Evolutionary conservation across 30 jellyfish, hydroid and myxozoan species (phyloP), one percentile per base, ranked within the genome.

Genomic region (Aurelia coerulea): DNA sequence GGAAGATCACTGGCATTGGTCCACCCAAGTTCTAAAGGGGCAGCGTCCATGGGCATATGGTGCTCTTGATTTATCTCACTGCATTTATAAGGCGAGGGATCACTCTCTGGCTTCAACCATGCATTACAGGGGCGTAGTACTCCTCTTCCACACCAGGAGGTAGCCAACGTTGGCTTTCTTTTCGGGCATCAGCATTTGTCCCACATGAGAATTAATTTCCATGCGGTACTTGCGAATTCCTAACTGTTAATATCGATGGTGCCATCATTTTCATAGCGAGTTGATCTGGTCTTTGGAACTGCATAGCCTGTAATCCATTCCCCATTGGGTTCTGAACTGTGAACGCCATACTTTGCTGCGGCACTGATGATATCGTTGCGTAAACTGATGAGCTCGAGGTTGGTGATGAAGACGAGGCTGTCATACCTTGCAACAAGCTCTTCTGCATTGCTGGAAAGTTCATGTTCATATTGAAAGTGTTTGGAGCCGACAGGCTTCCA

Each of bases 191-290:
- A 46, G 56, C 56, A 46, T 7, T 46, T 14, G 2, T 9, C 12
- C 56, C 56, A 46, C 56, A 6, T 6, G 12, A 46, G 14, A 46
- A 46, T 76, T 71, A 92, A 76, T 92, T 92, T 31, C 98, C 98
- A 59, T 76, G 98, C n/a, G 96, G 94, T 42, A 88, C 98, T 32
- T 86, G 97, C n/a, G 97, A 79, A 34, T 97, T 97, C 58, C 98
- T n/a, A 7, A 92, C 90, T 1, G 98, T 92, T 16, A 88, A 52
- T 31, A 92, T 87, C 12, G 92, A 76, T 18, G 88, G 97, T 29
- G 96, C 98, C 96, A 92, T 87, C 98, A 92, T 86, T 76, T 92
- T 92, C 98, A 92, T 87, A 53, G 98, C 92, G 72, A 92, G 95
- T 62, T 92, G 98, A 68, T 92, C 98, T 6, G 97, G 98, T 16